Evolutionary conservation across 2,113 vertebrate genomes (phyloP), one percentile per base, ranked within the genome.

Genomic region (Herpailurus yagouaroundi): DNA sequence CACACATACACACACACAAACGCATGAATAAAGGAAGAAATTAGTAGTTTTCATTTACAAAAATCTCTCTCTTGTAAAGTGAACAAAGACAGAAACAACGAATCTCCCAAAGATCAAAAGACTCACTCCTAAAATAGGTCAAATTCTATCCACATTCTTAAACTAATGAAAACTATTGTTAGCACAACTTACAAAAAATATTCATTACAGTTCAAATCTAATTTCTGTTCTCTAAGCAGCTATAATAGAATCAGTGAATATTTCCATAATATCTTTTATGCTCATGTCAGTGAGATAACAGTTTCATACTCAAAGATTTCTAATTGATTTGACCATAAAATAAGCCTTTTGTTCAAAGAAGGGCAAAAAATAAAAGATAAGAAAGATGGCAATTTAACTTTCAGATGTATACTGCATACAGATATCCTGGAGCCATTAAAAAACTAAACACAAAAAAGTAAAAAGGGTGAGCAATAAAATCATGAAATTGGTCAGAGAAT

Each of bases 301-400:
- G 55, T 89, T 97, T 94, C 38, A 94, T 45, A 81, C 25, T 45
- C 71, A 96, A 94, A 97, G 68, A 95, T 92, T 98, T 60, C 33
- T 97, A 96, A 98, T 82, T 96, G 89, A 96, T 97, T 98, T 97
- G 38, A 95, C 57, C 57, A 96, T 94, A 97, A 98, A 97, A 96
- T 96, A 95, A 96, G 16, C 4, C 33, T 95, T 96, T 82, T 97
- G 4, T 98, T 98, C 84, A 97, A 97, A 84, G 82, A 95, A 93
- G 9, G 31, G 7, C 0, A 69, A 97, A 93, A 90, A 89, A 95
- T 41, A 14, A n/a, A 25, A 92, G 27, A 95, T 64, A 25, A 71
- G 80, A 93, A 96, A 93, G 79, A 91, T 38, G 18, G 4, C 77
- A 96, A 93, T 95, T 98, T 74, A 96, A 57, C 29, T 93, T 85